These are phyloP conservation scores for Acanthosepion lycidas DNA, from an alignment of 2,888 invertebrate species.

Conservation along the genomic window DNA sequence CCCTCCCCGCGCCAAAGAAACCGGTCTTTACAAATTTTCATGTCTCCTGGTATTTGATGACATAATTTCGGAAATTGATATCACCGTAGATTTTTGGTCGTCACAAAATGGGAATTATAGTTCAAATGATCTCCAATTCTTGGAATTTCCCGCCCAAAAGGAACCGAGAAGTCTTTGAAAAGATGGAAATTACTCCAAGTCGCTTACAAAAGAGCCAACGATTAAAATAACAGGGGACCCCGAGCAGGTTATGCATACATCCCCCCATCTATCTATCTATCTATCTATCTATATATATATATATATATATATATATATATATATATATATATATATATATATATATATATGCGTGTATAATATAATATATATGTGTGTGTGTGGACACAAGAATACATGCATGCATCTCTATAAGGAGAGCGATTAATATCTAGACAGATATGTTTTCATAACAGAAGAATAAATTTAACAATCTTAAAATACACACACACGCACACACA, in stretches of 20 bases:
- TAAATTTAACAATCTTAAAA: too few species aligned
- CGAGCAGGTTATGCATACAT: neutral
- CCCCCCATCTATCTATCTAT: neutral
- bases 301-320: slow-evolving; percentile 3
- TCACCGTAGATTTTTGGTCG: neutral
- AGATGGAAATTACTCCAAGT: slow-evolving; percentile 15
- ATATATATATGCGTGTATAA: neutral
- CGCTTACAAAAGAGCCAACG: neutral
- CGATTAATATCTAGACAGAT: neutral
- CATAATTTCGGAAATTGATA: slow-evolving; percentile 33
- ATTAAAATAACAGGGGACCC: neutral
- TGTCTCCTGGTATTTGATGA: neutral
- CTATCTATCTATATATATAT: neutral
- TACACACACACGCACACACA: neutral
- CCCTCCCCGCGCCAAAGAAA: neutral
- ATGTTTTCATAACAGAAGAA: neutral
- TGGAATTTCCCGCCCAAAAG: slow-evolving; percentile 21
- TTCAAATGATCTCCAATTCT: neutral
- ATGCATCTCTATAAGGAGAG: neutral
- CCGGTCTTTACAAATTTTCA: neutral
- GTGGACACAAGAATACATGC: neutral
- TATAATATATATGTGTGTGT: neutral
- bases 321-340: neutral
- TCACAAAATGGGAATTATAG: neutral
- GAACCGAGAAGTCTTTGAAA: slow-evolving; percentile 6